phyloP scores from a whole-genome alignment of 1,140 invertebrate genomes.

The Dryas iulia region DNA sequence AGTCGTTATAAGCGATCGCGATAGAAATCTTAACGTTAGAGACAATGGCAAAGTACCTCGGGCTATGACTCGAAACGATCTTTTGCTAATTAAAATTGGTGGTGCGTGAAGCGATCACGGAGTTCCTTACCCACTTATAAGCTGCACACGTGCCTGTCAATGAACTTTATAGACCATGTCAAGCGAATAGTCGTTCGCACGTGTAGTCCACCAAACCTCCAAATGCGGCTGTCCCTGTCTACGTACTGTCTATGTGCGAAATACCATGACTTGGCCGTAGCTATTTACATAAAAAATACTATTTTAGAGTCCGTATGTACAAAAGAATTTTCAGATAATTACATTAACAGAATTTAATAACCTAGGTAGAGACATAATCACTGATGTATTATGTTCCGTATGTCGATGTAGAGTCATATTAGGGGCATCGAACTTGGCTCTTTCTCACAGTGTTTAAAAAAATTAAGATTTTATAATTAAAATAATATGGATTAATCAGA shows the following conservation, averaged over 20 bases:
- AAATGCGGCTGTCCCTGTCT: slow-evolving; percentile 4
- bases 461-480: background rate
- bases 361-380: background rate
- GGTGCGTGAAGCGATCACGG: slow-evolving; percentile 69
- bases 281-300: background rate
- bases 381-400: background rate
- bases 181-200: slow-evolving; percentile 50
- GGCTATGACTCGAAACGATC: slow-evolving; percentile 56
- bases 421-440: slow-evolving; percentile 53
- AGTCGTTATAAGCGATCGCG: slow-evolving; percentile 36
- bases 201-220: slow-evolving; percentile 45
- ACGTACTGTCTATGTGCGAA: no score
- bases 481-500: slow-evolving; percentile 8
- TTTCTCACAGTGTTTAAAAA: slow-evolving; percentile 14
- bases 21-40: slow-evolving; percentile 41
- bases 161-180: slow-evolving; percentile 68
- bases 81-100: slow-evolving; percentile 77
- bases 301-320: background rate
- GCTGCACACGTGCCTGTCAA: slow-evolving; percentile 77
- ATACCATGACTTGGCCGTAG: background rate
- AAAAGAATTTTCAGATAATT: background rate
- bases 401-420: background rate
- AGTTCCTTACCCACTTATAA: slow-evolving; percentile 71
- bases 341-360: background rate
- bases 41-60: slow-evolving; percentile 55